phyloP scores from a whole-genome alignment of 2,888 invertebrate genomes.

The Dexiosoma caninum region DNA sequence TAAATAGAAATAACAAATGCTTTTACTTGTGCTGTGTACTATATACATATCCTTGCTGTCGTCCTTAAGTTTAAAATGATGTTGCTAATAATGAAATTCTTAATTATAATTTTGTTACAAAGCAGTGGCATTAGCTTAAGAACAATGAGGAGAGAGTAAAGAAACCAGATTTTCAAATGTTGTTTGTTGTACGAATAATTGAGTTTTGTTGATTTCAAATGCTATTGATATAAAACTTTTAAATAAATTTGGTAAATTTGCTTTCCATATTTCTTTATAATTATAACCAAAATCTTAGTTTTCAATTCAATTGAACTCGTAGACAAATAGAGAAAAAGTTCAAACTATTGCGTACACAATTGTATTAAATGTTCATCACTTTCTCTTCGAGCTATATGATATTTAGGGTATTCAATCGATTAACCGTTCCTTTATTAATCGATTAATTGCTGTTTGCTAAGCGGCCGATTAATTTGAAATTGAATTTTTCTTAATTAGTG shows the following conservation, averaged over 20 bases:
- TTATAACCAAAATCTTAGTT: slow-evolving; percentile 5
- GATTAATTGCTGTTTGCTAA: no score
- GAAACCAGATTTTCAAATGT: background rate
- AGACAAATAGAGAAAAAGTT: background rate
- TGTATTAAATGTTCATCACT: no score
- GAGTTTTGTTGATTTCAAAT: slow-evolving; percentile 45
- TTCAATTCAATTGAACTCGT: slow-evolving; percentile 12
- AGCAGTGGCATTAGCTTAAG: background rate
- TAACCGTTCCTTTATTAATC: no score
- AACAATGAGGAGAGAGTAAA: background rate
- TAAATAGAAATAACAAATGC: background rate
- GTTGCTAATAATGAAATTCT: background rate
- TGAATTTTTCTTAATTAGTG: no score
- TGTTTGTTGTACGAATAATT: slow-evolving; percentile 14
- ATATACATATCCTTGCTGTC: background rate
- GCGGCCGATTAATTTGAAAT: no score
- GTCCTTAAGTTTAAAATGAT: background rate
- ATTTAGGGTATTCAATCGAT: no score
- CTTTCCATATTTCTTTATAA: background rate
- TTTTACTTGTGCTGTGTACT: background rate
- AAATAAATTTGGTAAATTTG: slow-evolving; percentile 27
- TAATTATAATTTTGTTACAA: background rate
- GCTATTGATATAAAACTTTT: slow-evolving; percentile 30
- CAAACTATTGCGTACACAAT: slow-evolving; percentile 14
- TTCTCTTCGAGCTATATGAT: no score